Conservation (phyloP, 2,113 vertebrate genomes). For the Columba janthina region DNA sequence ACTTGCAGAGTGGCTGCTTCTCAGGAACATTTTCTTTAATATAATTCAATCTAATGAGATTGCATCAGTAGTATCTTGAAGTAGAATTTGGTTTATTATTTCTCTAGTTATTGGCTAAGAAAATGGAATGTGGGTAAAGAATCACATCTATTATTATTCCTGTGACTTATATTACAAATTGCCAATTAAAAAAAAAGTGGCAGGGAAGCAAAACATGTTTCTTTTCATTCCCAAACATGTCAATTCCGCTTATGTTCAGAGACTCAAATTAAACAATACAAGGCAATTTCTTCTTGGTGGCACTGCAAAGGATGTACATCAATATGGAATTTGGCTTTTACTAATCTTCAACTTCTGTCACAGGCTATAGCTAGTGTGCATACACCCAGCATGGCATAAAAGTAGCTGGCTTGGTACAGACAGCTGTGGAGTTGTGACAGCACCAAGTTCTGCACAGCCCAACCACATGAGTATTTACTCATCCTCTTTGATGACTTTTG, state of each 20-base stretch:
- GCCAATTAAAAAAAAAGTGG: neutral
- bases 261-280: neutral
- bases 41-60: neutral
- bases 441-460: neutral
- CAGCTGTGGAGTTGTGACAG: neutral
- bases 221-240: neutral
- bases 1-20: neutral
- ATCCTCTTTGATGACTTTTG: neutral
- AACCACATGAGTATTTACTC: neutral
- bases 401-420: neutral
- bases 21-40: neutral
- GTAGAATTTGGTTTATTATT: conserved; percentile 25
- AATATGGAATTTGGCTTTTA: neutral
- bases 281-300: neutral
- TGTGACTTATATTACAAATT: neutral
- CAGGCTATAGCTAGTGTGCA: neutral
- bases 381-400: neutral
- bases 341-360: neutral
- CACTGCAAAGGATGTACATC: neutral
- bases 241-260: neutral
- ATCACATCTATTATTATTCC: neutral
- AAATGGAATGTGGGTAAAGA: neutral
- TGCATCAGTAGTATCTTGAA: neutral
- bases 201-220: neutral
- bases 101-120: neutral